Conservation (phyloP, 2,113 vertebrate species). For the Eublepharis macularius region DNA sequence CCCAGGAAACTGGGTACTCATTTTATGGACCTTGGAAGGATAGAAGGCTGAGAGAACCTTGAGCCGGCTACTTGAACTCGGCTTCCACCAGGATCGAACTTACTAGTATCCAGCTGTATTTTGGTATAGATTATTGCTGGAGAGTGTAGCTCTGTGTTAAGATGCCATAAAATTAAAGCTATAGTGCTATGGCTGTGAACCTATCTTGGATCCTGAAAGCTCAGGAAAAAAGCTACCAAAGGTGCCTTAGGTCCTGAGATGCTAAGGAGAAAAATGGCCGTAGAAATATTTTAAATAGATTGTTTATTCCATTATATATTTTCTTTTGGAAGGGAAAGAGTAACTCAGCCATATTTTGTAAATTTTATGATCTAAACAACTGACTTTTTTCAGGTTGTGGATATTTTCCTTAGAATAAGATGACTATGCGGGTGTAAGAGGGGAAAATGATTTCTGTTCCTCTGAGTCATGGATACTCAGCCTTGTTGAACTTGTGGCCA, state of each 20-base stretch:
- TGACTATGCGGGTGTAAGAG: background rate
- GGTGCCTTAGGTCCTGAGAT: no score
- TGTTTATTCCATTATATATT: background rate
- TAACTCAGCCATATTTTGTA: background rate
- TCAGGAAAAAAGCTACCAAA: no score
- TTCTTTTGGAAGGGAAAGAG: background rate
- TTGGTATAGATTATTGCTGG: background rate
- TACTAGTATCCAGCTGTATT: background rate
- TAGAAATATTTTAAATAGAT: no score
- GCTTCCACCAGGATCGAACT: no score
- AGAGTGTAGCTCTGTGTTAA: background rate
- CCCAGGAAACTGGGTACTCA: no score
- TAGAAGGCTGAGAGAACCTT: no score
- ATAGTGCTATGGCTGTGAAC: background rate
- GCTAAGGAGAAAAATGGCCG: no score
- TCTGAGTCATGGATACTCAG: background rate
- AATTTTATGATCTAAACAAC: background rate
- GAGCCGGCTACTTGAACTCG: no score
- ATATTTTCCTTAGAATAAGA: background rate
- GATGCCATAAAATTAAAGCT: background rate
- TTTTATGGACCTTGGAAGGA: no score
- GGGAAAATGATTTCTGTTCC: background rate
- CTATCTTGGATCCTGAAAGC: no score
- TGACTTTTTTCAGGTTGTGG: background rate
- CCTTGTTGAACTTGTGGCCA: no score